Evolutionary conservation across 2,888 invertebrate genomes (phyloP).

Genomic region (Artemia sp.): DNA sequence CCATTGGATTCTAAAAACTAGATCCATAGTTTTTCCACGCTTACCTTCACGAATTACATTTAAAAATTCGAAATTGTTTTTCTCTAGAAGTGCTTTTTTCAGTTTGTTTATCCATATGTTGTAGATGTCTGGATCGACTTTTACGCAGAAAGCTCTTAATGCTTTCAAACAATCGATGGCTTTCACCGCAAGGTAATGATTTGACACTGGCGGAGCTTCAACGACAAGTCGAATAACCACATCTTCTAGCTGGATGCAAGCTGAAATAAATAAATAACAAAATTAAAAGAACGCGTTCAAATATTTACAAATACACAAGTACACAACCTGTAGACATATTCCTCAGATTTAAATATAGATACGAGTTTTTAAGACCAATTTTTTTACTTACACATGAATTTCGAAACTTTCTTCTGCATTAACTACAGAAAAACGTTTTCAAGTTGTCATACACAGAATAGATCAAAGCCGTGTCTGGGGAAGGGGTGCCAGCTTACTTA

Average conservation of each 20-base stretch:
- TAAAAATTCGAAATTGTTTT: not conserved
- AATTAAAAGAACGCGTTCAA: too few species aligned
- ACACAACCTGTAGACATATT: too few species aligned
- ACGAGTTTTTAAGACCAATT: too few species aligned
- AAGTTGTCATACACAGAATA: too few species aligned
- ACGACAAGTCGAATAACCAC: not conserved
- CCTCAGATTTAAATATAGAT: too few species aligned
- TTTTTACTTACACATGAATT: too few species aligned
- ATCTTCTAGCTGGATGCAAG: slow-evolving; percentile 9
- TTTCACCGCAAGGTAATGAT: not conserved
- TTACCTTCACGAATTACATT: not conserved
- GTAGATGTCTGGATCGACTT: slow-evolving; percentile 8
- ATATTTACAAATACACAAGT: too few species aligned
- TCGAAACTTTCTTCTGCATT: too few species aligned
- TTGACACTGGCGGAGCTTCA: not conserved
- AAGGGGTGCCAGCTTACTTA: too few species aligned
- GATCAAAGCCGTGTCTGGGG: too few species aligned
- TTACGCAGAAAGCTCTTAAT: not conserved
- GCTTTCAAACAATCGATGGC: not conserved
- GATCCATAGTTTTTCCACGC: not conserved
- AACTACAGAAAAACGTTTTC: too few species aligned
- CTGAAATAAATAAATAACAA: not conserved
- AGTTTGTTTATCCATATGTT: not conserved
- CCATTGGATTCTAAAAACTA: too few species aligned
- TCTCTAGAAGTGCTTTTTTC: not conserved